phyloP scores from a whole-genome alignment of 2,888 invertebrate species.

The Orthosia gothica region DNA sequence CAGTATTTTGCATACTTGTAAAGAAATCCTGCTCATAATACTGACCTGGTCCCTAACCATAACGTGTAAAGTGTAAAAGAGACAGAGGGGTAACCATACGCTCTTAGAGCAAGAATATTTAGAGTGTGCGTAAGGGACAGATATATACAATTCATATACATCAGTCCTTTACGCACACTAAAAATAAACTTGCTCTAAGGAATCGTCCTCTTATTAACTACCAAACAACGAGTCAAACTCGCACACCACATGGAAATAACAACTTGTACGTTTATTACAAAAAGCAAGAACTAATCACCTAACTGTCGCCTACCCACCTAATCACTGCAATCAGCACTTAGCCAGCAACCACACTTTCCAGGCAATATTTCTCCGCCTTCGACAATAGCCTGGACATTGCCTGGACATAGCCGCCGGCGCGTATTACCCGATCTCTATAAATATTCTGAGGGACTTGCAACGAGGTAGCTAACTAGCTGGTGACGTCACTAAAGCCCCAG shows the following conservation, averaged over 20 bases:
- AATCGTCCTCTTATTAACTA: no score
- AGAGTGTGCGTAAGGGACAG: no score
- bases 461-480: slow-evolving; percentile 64
- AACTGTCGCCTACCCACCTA: slow-evolving; percentile 29
- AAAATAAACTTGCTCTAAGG: no score
- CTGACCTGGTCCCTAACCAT: no score
- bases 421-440: slow-evolving; percentile 65
- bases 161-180: no score
- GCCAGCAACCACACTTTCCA: slow-evolving; percentile 30
- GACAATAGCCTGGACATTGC: slow-evolving; percentile 46
- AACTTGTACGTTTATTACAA: slow-evolving; percentile 22
- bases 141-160: no score
- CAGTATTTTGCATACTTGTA: no score
- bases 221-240: background rate
- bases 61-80: no score
- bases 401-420: slow-evolving; percentile 47
- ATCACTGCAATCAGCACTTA: slow-evolving; percentile 53
- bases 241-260: background rate
- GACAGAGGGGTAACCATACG: no score
- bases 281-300: slow-evolving; percentile 40
- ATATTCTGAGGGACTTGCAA: slow-evolving; percentile 67
- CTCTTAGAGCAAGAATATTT: no score
- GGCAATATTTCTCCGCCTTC: slow-evolving; percentile 48
- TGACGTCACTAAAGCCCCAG: slow-evolving; percentile 51
- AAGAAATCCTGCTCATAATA: no score